Base-by-base conservation (phyloP, 2,888 invertebrate genomes). In the Uropetala carovei region DNA sequence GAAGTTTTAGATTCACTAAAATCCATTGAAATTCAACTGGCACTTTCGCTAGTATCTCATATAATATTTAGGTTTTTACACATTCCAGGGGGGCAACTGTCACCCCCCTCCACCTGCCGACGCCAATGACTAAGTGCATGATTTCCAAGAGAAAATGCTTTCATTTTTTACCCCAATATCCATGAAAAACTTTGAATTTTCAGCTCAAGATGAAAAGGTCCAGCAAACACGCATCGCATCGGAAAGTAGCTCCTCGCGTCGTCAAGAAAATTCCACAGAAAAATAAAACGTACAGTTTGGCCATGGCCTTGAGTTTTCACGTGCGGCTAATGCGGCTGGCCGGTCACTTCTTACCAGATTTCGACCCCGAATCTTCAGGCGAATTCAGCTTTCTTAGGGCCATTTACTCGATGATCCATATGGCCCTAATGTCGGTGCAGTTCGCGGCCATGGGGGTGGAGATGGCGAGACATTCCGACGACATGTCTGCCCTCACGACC, bases 281-380 rank as follows among this genome's bases (percentile, higher is more conserved):
- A 13, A 16, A 30, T 4, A 11, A 14, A 1, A 64, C 0, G 93
- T 95, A 95, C 93, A 98, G 98, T 95, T 97, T 98, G 92, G 98
- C 98, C 95, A 97, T 97, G 94, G 98, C 98, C 95, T 95, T 98
- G 94, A 97, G 98, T 97, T 98, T 98, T 83, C 98, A 98, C 94
- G 97, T 98, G 94, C 96, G 96, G 94, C 94, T 98, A 93, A 98
- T 98, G 97, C 97, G 97, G 94, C 95, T 96, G 59, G 96, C 96
- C 8, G 98, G 98, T 7, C 97, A 98, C 94, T 98, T 97, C 94
- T 96, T 98, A 94, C 97, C 98, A 94, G 97, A 97, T 94, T 98
- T 97, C 94, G 96, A 30, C 22, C n/a, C 82, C 3, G 43, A 84
- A 16, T 60, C 14, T n/a, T 13, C 18, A 8, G 10, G 18, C 84